These are phyloP conservation scores for Habroteleia sp. DNA, from an alignment of 2,888 invertebrate species.

Conservation along the genomic window DNA sequence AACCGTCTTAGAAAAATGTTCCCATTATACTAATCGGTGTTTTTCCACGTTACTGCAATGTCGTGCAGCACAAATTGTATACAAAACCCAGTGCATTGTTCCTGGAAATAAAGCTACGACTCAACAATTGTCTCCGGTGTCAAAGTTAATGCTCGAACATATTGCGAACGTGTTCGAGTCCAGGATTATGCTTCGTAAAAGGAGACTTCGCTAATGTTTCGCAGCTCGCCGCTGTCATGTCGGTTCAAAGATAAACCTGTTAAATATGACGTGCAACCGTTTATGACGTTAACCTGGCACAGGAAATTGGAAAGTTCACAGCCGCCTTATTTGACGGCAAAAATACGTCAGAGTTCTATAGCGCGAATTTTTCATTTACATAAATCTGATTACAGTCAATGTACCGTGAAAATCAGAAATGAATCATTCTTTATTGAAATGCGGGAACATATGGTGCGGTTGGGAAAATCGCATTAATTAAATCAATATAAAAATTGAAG, in stretches of 20 bases:
- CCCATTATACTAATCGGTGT: background rate
- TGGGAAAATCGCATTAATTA: constrained; percentile 35
- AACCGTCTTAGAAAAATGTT: background rate
- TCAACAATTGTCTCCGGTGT: constrained; percentile 15
- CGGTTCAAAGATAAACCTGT: constrained; percentile 54
- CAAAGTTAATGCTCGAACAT: constrained; percentile 38
- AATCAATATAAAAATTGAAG: constrained; percentile 1
- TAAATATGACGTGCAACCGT: constrained; percentile 54
- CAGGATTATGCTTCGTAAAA: constrained; percentile 38
- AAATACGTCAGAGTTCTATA: constrained; percentile 26
- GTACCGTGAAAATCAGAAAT: constrained; percentile 52
- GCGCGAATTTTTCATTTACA: constrained; percentile 45
- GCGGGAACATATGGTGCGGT: background rate
- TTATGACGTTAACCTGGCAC: constrained; percentile 58
- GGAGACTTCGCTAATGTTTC: constrained; percentile 39
- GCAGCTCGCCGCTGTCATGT: constrained; percentile 48
- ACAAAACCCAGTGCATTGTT: background rate
- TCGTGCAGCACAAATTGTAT: background rate
- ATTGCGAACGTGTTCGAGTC: constrained; percentile 22
- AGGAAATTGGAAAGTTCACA: constrained; percentile 58
- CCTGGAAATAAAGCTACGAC: background rate
- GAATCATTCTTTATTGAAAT: constrained; percentile 50
- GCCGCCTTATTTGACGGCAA: constrained; percentile 22
- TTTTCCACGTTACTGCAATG: too few relatives aligned
- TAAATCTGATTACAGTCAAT: constrained; percentile 54